phyloP scores from a whole-genome alignment of 2,113 vertebrate genomes.

The Tapirus terrestris region DNA sequence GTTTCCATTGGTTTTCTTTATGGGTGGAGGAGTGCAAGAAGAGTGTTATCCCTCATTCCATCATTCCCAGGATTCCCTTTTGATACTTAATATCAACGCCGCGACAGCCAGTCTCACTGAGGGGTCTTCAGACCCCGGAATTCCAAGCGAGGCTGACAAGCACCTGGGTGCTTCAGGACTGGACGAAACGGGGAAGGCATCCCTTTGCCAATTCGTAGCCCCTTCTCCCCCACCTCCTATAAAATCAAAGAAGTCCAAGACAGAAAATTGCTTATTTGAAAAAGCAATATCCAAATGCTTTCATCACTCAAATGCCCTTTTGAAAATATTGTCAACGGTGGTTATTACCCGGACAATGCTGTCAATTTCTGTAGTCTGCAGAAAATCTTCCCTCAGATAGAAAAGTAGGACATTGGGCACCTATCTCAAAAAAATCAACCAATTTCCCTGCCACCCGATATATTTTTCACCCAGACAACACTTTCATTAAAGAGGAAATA shows the following conservation, averaged over 20 bases:
- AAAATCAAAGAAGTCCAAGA: conserved; percentile 70
- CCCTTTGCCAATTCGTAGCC: background rate
- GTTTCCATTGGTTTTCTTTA: background rate
- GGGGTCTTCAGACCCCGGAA: background rate
- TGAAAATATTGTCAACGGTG: conserved; percentile 77
- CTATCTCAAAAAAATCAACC: conserved; percentile 74
- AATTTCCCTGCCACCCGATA: conserved; percentile 69
- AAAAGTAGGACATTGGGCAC: conserved; percentile 81
- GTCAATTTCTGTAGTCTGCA: conserved; percentile 75
- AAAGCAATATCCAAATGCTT: conserved; percentile 79
- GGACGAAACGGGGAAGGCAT: background rate
- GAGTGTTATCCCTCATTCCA: too few species aligned
- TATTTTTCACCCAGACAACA: conserved; percentile 76
- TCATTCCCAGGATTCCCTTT: background rate
- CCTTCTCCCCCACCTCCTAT: background rate
- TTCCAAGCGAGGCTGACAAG: background rate
- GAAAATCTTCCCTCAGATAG: conserved; percentile 72
- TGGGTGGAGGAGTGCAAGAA: background rate
- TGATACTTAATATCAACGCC: background rate
- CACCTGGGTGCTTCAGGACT: background rate
- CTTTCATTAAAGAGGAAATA: conserved; percentile 84
- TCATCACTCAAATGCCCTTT: conserved; percentile 79
- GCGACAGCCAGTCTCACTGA: background rate
- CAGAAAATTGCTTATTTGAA: conserved; percentile 76
- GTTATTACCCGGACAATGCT: conserved; percentile 80